phyloP scores from a whole-genome alignment of 2,797 vertebrate species.

The Enteromius thamalakanensis region DNA sequence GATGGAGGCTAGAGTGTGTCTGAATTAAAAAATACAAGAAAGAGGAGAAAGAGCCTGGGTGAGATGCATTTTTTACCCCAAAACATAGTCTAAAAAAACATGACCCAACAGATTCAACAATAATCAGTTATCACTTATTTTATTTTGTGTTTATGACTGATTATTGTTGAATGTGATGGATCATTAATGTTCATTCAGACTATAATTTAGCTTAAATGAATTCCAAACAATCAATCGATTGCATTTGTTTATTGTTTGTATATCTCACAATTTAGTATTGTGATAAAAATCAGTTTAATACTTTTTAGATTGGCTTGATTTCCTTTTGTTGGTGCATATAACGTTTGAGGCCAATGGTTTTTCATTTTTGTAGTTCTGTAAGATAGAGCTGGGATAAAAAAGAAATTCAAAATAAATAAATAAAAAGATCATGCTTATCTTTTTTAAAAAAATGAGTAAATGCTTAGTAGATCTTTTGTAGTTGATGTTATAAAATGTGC shows the following conservation, averaged over 20 bases:
- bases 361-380: too few species aligned
- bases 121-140: background rate
- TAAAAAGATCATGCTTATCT: background rate
- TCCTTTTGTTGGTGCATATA: too few species aligned
- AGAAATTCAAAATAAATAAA: background rate
- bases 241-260: background rate
- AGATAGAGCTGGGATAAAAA: background rate
- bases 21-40: background rate
- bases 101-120: background rate
- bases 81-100: background rate
- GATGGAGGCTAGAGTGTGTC: conserved; percentile 32
- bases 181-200: background rate
- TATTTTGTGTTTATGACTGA: too few species aligned
- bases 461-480: background rate
- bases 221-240: background rate
- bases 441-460: background rate
- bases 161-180: too few species aligned
- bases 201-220: background rate
- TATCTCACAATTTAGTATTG: background rate
- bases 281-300: too few species aligned
- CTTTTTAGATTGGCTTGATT: too few species aligned
- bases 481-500: background rate
- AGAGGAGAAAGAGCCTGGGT: background rate
- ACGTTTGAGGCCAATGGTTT: too few species aligned
- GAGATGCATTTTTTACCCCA: background rate